Evolutionary conservation across 2,113 vertebrate species (phyloP).

Genomic region (Thermophis baileyi): DNA sequence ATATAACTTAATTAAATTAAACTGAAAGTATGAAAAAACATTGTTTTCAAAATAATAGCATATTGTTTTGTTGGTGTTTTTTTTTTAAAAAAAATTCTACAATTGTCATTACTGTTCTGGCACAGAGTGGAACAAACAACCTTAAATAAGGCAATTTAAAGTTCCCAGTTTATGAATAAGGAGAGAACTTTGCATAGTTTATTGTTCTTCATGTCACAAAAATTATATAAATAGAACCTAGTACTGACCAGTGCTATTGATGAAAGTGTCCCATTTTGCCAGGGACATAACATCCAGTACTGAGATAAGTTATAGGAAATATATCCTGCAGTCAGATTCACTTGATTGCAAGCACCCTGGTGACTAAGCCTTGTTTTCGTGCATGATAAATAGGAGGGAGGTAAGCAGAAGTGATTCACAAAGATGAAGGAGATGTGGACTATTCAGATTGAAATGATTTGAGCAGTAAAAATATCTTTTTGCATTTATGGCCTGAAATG

Average conservation of each 20-base stretch:
- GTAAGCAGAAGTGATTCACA: neutral
- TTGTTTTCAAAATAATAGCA: neutral
- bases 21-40: neutral
- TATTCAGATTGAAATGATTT: neutral
- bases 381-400: neutral
- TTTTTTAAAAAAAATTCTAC: neutral
- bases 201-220: neutral
- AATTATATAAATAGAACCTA: neutral
- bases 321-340: neutral
- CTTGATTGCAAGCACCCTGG: neutral
- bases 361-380: constrained; percentile 9
- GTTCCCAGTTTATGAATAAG: neutral
- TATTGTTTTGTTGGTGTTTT: neutral
- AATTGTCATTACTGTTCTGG: neutral
- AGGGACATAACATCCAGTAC: neutral
- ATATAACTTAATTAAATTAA: neutral
- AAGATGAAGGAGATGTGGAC: neutral
- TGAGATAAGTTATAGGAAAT: neutral
- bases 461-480: neutral
- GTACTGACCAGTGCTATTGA: neutral
- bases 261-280: neutral
- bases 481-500: neutral
- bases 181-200: neutral
- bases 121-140: neutral
- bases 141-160: neutral